Percentiles rank a stretch among this genome's conserved stretches.
Conservation (phyloP, 2,113 vertebrate genomes). For the Mobula hypostoma region DNA sequence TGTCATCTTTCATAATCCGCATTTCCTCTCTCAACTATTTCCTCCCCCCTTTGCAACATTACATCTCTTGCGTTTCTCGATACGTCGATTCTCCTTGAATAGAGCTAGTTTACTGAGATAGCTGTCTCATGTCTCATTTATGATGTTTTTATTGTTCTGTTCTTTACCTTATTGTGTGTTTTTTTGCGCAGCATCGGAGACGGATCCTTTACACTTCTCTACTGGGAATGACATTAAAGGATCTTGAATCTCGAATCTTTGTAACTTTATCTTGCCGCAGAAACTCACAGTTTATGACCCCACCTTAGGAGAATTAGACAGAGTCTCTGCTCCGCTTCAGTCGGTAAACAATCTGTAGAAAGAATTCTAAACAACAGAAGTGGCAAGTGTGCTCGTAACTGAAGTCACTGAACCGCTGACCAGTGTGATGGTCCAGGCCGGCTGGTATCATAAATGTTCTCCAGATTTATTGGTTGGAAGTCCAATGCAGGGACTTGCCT, state of each 20-base stretch:
- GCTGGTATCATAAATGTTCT: neutral
- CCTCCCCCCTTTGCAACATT: neutral
- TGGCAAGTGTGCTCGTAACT: no score
- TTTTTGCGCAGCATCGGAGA: no score
- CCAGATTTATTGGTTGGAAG: no score
- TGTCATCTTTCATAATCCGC: neutral
- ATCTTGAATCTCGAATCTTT: neutral
- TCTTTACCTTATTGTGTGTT: no score
- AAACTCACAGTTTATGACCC: neutral
- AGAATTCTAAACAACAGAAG: neutral
- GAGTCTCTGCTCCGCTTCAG: no score
- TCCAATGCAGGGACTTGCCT: neutral
- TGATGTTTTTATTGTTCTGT: no score
- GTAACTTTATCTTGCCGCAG: neutral
- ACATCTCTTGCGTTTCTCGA: neutral
- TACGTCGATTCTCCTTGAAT: neutral
- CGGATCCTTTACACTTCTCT: no score
- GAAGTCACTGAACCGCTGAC: no score
- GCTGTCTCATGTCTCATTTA: no score
- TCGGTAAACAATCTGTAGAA: neutral
- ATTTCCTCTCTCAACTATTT: conserved; percentile 17
- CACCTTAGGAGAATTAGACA: neutral
- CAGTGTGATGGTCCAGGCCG: neutral
- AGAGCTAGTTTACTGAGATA: no score
- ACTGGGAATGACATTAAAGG: no score